These are phyloP conservation scores for Diadophis punctatus DNA, from an alignment of 2,113 vertebrate species.

Conservation along the genomic window DNA sequence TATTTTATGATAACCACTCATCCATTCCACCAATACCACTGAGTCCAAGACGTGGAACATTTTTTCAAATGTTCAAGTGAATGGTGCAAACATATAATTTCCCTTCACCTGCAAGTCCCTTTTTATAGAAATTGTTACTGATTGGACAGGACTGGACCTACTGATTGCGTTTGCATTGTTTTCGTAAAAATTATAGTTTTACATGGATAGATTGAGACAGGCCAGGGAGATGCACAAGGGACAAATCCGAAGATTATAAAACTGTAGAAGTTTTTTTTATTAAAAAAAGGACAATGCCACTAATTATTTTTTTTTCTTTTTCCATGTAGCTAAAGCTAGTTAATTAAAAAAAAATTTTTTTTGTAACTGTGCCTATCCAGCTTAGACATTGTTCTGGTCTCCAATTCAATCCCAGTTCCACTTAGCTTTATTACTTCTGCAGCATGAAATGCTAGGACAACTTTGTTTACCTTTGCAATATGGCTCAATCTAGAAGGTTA, in stretches of 20 bases:
- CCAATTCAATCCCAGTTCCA: not conserved
- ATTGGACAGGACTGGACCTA: not conserved
- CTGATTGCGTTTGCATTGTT: not conserved
- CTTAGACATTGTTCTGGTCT: not conserved
- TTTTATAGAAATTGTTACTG: not conserved
- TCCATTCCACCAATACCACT: not conserved
- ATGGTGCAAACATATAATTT: slow-evolving; percentile 38
- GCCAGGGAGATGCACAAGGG: no score
- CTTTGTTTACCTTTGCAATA: not conserved
- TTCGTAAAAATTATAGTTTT: not conserved
- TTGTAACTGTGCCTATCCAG: not conserved
- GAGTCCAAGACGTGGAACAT: slow-evolving; percentile 58
- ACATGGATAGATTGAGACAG: not conserved
- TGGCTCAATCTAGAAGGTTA: not conserved
- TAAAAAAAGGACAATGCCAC: not conserved
- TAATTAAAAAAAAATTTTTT: not conserved
- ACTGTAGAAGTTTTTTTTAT: not conserved
- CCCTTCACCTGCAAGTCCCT: not conserved
- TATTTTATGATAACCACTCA: no score
- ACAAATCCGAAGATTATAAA: not conserved
- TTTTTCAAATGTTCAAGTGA: slow-evolving; percentile 56
- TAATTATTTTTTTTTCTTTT: not conserved
- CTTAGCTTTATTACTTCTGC: not conserved
- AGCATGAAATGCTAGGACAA: not conserved
- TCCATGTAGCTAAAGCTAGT: not conserved